phyloP scores from a whole-genome alignment of 2,113 vertebrate species.

The Malurus alboscapulatus region DNA sequence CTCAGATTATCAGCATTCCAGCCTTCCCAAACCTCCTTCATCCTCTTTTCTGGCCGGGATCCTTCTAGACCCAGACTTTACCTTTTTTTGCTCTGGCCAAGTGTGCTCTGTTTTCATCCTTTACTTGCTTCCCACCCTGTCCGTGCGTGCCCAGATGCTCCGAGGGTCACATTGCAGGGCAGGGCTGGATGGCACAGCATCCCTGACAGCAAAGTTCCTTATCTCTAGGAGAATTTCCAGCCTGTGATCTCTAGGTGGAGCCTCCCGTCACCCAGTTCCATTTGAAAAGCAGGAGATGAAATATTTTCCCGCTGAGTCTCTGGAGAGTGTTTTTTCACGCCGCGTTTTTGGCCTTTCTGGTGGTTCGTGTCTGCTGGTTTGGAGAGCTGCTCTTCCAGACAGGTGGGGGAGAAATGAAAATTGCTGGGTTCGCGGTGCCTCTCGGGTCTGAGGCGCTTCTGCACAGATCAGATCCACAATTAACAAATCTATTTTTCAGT shows the following conservation, averaged over 20 bases:
- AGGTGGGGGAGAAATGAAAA: not conserved
- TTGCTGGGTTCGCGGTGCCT: not conserved
- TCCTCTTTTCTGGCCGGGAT: not conserved
- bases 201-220: accelerated
- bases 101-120: not conserved
- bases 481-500: not conserved
- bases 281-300: not conserved
- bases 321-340: not conserved
- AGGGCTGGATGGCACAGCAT: not conserved
- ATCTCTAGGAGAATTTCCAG: not conserved
- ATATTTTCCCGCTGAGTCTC: not conserved
- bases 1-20: not conserved
- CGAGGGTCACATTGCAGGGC: not conserved
- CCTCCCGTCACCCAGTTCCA: not conserved
- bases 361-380: not conserved
- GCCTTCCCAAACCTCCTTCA: not conserved
- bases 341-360: not conserved
- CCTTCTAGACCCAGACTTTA: not conserved
- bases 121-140: not conserved
- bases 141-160: not conserved
- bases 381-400: not conserved
- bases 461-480: not conserved
- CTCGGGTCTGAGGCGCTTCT: not conserved
- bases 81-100: not conserved
- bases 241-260: not conserved